Conservation (phyloP, 2,888 invertebrate species). For the Harmothoe impar region DNA sequence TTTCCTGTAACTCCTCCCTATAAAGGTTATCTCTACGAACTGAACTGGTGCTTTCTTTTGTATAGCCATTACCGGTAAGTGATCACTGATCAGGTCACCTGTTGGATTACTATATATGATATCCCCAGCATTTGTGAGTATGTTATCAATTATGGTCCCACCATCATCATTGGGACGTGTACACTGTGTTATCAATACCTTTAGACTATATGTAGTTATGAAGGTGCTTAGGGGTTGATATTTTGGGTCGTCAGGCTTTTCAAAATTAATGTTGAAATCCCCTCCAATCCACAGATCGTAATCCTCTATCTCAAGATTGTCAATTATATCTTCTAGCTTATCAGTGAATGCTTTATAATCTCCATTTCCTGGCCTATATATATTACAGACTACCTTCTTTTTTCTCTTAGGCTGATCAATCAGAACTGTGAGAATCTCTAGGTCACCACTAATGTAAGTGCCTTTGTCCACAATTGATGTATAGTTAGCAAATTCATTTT, state of each 20-base stretch:
- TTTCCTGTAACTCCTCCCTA: not conserved
- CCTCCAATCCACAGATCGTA: no score
- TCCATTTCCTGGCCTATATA: no score
- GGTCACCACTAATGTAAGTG: not conserved
- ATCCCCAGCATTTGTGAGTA: not conserved
- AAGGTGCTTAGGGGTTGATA: no score
- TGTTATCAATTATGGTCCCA: not conserved
- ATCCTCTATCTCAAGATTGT: not conserved
- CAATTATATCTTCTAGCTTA: not conserved
- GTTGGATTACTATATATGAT: not conserved
- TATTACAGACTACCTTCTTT: no score
- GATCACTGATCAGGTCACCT: not conserved
- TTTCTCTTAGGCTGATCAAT: not conserved
- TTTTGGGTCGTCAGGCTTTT: no score
- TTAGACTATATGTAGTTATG: no score
- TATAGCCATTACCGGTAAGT: no score
- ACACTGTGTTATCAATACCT: not conserved
- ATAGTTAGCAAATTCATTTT: no score
- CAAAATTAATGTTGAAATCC: no score
- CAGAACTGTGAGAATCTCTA: not conserved
- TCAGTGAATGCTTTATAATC: no score
- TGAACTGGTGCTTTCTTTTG: no score
- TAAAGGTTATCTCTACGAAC: not conserved
- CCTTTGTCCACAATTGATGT: not conserved
- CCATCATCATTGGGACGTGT: not conserved